phyloP scores from a whole-genome alignment of 2,797 vertebrate species.

The Lateolabrax maculatus region DNA sequence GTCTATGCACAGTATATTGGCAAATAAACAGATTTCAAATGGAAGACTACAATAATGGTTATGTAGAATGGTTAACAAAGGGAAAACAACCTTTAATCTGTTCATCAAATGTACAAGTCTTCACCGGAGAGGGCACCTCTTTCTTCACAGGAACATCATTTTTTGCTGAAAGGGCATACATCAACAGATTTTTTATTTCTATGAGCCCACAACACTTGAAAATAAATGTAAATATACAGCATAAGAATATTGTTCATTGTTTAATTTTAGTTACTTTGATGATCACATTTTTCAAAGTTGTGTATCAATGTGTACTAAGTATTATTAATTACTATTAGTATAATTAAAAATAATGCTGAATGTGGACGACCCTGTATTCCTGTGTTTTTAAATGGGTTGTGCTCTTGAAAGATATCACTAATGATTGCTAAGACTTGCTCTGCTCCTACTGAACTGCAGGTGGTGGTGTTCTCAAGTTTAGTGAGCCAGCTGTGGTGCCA shows the following conservation, averaged over 20 bases:
- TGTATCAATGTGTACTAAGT: background rate
- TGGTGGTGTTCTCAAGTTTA: conserved; percentile 29
- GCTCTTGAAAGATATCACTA: background rate
- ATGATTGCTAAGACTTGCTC: background rate
- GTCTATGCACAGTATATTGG: background rate
- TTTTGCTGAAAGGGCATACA: conserved; percentile 80
- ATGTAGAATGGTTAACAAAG: background rate
- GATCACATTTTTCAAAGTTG: conserved; percentile 10
- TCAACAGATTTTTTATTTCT: conserved; percentile 4
- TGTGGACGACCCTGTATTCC: background rate
- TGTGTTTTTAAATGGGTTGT: conserved; percentile 1
- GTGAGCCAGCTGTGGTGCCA: background rate
- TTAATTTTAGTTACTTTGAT: conserved; percentile 21
- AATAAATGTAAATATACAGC: background rate
- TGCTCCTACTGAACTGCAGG: conserved; percentile 28
- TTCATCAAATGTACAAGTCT: conserved; percentile 95
- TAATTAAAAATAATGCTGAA: background rate
- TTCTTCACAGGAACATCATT: conserved; percentile 94
- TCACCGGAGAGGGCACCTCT: conserved; percentile 92
- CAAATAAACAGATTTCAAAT: background rate
- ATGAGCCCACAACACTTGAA: background rate
- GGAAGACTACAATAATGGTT: background rate
- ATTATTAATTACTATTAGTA: too few relatives aligned
- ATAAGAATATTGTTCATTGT: background rate
- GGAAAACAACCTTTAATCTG: conserved; percentile 91